Evolutionary conservation across 2,888 invertebrate genomes (phyloP).

Genomic region (Ligdia adustata): DNA sequence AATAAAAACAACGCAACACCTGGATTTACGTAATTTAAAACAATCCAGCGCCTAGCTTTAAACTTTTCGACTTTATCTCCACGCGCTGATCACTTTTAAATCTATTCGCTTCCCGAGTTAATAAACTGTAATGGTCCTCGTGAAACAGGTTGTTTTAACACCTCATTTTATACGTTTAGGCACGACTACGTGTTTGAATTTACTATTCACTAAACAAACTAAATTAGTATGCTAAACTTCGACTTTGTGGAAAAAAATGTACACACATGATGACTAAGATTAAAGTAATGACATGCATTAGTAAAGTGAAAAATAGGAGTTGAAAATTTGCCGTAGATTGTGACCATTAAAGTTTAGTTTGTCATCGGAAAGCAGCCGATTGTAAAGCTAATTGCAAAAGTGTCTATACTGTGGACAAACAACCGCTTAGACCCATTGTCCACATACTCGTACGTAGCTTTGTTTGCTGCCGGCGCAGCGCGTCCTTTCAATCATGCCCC

Average conservation of each 20-base stretch:
- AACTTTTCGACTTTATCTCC: constrained; percentile 12
- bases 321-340: too few species aligned
- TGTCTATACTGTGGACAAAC: constrained; percentile 55
- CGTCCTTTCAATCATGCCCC: constrained; percentile 68
- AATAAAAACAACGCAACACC: constrained; percentile 33
- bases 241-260: too few species aligned
- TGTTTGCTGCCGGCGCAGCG: constrained; percentile 57
- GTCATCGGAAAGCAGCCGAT: constrained; percentile 38
- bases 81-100: constrained; percentile 17
- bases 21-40: constrained; percentile 27
- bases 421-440: constrained; percentile 65
- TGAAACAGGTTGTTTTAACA: constrained; percentile 5
- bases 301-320: too few species aligned
- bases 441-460: constrained; percentile 63
- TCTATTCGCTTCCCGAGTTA: constrained; percentile 9
- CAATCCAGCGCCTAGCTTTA: constrained; percentile 22
- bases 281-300: too few species aligned
- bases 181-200: not conserved
- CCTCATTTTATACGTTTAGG: not conserved
- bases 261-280: too few species aligned
- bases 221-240: too few species aligned
- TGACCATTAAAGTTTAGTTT: constrained; percentile 21
- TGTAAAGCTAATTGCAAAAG: constrained; percentile 65
- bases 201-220: too few species aligned
- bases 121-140: constrained; percentile 11